phyloP scores from a whole-genome alignment of 2,888 invertebrate genomes.

The Andricus curvator region DNA sequence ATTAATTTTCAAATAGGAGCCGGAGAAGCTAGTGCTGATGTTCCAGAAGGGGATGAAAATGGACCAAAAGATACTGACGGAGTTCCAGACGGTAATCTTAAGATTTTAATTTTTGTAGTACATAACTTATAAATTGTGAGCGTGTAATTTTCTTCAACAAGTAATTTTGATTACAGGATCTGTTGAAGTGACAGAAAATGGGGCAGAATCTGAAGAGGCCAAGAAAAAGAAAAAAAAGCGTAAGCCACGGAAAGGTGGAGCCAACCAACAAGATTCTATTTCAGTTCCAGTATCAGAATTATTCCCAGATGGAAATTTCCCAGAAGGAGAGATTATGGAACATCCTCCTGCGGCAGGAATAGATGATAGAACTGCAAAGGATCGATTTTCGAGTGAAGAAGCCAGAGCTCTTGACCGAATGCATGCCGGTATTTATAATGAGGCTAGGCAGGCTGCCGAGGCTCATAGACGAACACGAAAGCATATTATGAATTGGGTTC shows the following conservation, averaged over 20 bases:
- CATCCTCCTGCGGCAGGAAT: constrained; percentile 85
- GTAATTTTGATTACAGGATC: neutral
- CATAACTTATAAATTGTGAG: neutral
- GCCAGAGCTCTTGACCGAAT: constrained; percentile 94
- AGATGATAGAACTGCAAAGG: constrained; percentile 92
- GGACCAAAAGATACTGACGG: constrained; percentile 64
- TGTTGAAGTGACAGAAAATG: constrained; percentile 77
- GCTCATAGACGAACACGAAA: constrained; percentile 96
- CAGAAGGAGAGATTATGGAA: constrained; percentile 93
- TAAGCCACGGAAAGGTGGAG: constrained; percentile 78
- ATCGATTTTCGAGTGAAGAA: constrained; percentile 91
- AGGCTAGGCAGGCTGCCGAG: constrained; percentile 97
- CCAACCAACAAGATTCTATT: constrained; percentile 85
- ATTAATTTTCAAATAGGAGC: constrained; percentile 67
- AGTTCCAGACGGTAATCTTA: constrained; percentile 57
- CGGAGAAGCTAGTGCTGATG: constrained; percentile 78
- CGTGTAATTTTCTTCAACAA: constrained; percentile 31
- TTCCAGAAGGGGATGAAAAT: constrained; percentile 76
- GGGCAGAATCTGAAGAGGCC: constrained; percentile 80
- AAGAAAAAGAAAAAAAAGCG: constrained; percentile 84
- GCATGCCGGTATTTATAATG: constrained; percentile 95
- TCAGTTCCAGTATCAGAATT: constrained; percentile 92
- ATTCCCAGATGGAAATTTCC: constrained; percentile 91
- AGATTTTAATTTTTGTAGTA: neutral
- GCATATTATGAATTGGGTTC: constrained; percentile 91